Evolutionary conservation across 1,140 invertebrate genomes (phyloP).

Genomic region (Cyclina sinensis): DNA sequence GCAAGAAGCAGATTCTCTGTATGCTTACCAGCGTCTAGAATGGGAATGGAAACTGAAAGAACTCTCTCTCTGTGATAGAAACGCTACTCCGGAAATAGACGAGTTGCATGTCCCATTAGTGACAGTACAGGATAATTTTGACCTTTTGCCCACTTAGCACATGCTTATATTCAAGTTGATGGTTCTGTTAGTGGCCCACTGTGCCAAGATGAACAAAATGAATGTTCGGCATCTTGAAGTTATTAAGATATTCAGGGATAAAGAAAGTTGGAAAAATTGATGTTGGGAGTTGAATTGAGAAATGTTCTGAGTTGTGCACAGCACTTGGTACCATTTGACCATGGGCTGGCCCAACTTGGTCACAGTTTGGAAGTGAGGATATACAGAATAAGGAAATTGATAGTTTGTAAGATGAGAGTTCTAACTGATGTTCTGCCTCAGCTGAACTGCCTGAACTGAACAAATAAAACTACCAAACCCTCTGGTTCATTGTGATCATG

Average conservation of each 20-base stretch:
- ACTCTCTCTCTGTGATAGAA: constrained; percentile 85
- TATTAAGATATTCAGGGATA: no score
- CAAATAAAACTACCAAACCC: no score
- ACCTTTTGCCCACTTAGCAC: constrained; percentile 88
- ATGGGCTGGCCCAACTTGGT: constrained; percentile 26
- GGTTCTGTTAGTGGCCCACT: not conserved
- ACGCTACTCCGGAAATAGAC: constrained; percentile 88
- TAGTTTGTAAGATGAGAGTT: no score
- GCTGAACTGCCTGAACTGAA: no score
- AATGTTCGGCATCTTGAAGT: not conserved
- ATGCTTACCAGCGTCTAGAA: constrained; percentile 97
- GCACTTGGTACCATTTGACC: not conserved
- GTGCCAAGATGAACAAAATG: not conserved
- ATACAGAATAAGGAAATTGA: no score
- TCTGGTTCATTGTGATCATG: no score
- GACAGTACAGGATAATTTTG: constrained; percentile 97
- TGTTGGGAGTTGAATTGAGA: no score
- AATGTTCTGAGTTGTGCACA: not conserved
- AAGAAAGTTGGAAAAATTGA: not conserved
- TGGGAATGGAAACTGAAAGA: constrained; percentile 99
- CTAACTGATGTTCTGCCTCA: no score
- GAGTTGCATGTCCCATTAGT: constrained; percentile 97
- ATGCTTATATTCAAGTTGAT: not conserved
- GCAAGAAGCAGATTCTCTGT: constrained; percentile 97
- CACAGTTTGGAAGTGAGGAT: no score